These are phyloP conservation scores for Pseudoatta argentina DNA, from an alignment of 1,140 invertebrate species.

Conservation along the genomic window DNA sequence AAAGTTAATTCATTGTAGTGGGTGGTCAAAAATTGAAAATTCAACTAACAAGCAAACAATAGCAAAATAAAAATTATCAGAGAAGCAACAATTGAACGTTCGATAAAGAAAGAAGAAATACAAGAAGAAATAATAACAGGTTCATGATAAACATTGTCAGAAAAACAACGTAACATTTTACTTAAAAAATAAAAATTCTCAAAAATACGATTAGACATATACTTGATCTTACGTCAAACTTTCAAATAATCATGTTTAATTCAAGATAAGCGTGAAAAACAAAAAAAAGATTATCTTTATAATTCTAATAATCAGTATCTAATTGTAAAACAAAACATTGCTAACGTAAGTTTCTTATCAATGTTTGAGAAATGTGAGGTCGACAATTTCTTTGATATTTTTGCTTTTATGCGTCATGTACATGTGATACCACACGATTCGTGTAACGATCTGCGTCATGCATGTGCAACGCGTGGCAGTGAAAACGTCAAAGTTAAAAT, in stretches of 20 bases:
- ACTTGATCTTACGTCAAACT: not conserved
- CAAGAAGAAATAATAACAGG: not conserved
- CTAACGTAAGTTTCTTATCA: not conserved
- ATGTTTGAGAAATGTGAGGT: not conserved
- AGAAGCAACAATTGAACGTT: not conserved
- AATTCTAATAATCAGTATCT: too few relatives aligned
- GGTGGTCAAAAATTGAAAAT: not conserved
- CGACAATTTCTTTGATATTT: not conserved
- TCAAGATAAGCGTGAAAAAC: not conserved
- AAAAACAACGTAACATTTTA: not conserved
- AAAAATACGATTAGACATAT: not conserved
- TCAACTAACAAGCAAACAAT: not conserved
- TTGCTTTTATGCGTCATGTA: not conserved
- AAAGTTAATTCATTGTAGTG: constrained; percentile 8
- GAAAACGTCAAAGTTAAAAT: constrained; percentile 15
- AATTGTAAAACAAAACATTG: not conserved
- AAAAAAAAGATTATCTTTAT: not conserved
- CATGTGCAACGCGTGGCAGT: not conserved
- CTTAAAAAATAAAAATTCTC: not conserved
- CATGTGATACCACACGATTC: not conserved
- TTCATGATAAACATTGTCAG: not conserved
- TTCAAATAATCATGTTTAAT: not conserved
- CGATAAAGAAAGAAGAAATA: not conserved
- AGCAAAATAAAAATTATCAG: not conserved
- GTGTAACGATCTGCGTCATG: constrained; percentile 13